Conservation (phyloP, 1,140 invertebrate genomes). For the Aphelenchoides fujianensis region DNA sequence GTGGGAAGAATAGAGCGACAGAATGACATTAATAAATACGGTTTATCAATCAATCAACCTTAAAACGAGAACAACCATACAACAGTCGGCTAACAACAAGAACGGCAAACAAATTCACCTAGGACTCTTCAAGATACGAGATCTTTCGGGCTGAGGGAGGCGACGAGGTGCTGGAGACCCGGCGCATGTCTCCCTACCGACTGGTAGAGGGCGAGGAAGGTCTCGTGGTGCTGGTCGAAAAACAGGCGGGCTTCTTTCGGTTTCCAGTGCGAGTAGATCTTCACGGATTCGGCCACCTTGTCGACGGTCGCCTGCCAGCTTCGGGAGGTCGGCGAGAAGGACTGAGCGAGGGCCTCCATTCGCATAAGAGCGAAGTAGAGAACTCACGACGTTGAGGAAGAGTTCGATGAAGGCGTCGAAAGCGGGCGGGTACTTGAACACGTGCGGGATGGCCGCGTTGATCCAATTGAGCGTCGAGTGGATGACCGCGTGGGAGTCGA, state of each 20-base stretch:
- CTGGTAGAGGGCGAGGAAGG: too few species aligned
- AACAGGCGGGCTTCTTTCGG: not conserved
- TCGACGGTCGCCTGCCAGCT: not conserved
- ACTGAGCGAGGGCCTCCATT: not conserved
- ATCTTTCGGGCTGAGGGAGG: too few species aligned
- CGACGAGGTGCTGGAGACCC: too few species aligned
- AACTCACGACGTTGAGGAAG: conserved; percentile 3
- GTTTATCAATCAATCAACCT: too few species aligned
- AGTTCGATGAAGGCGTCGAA: conserved; percentile 5
- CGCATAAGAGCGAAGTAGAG: not conserved
- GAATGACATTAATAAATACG: too few species aligned
- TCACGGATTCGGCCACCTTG: not conserved
- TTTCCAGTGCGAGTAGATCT: not conserved
- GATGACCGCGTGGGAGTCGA: not conserved
- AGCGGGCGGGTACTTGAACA: not conserved
- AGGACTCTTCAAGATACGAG: too few species aligned
- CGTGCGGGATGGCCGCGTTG: not conserved
- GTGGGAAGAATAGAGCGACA: too few species aligned
- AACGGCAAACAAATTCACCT: too few species aligned
- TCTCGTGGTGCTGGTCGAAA: too few species aligned
- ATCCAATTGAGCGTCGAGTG: not conserved
- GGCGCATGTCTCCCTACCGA: too few species aligned
- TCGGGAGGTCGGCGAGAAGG: not conserved
- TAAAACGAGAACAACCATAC: too few species aligned
- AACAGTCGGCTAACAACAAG: too few species aligned